phyloP scores from a whole-genome alignment of 2,888 invertebrate species.

The Parnassius glacialis region DNA sequence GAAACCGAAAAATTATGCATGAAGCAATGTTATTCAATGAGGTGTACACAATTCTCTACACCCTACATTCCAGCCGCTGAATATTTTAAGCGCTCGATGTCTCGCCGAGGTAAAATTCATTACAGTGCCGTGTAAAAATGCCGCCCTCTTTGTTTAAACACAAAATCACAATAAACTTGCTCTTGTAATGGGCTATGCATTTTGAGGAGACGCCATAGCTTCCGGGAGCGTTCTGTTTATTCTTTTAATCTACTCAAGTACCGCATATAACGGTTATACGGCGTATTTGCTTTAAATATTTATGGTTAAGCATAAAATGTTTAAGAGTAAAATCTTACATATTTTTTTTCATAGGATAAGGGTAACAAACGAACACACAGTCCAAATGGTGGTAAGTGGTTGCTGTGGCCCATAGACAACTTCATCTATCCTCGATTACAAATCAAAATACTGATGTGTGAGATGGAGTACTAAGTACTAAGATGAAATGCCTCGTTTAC shows the following conservation, averaged over 20 bases:
- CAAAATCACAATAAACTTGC: constrained; percentile 76
- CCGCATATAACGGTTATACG: constrained; percentile 20
- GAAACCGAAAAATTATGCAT: constrained; percentile 67
- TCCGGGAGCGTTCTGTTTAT: constrained; percentile 44
- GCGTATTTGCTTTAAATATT: constrained; percentile 18
- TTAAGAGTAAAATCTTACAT: too few species aligned
- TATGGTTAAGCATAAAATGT: not conserved
- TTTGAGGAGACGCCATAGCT: constrained; percentile 50
- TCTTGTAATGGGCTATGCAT: constrained; percentile 71
- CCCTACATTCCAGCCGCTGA: constrained; percentile 57
- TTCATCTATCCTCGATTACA: too few species aligned
- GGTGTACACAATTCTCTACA: constrained; percentile 58
- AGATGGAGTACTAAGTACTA: too few species aligned
- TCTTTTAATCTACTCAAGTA: constrained; percentile 46
- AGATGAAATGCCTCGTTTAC: too few species aligned
- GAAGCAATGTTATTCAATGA: constrained; percentile 78
- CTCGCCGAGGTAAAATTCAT: constrained; percentile 63
- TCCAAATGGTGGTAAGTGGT: too few species aligned
- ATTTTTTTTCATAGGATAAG: too few species aligned
- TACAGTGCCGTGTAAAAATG: constrained; percentile 64
- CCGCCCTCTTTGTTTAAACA: constrained; percentile 73
- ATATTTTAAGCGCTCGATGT: constrained; percentile 68
- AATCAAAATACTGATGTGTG: too few species aligned
- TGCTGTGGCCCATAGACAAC: too few species aligned
- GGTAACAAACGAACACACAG: too few species aligned